Base-by-base conservation (phyloP, 2,888 invertebrate genomes). In the Neocrepidodera transversa region DNA sequence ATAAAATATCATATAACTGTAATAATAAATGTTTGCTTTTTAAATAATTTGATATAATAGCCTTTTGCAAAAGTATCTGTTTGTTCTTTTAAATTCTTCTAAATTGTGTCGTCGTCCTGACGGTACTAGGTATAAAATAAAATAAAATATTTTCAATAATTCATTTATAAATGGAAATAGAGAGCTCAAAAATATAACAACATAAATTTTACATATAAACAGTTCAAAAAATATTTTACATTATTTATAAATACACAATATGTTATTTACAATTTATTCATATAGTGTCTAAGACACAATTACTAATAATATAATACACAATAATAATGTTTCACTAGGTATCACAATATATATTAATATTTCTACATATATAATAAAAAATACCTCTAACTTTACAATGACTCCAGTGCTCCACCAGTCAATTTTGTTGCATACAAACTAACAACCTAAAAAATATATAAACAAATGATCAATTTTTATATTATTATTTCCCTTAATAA, bases 371-470 rank as follows among this genome's bases (percentile, higher is more conserved):
- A 23, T 7, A 50, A 50, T 11, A 32, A 50, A 1, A 36, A 49
- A 49, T 26, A 26, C 20, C 23, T 23, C 45, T 18, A 17, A 32
- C 20, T 36, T 48, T 58, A 63, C 30, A 63, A 57, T 3, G 65
- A 62, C 30, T 89, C 88, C 75, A 86, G 79, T 62, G 84, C 85
- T 66, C 87, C 85, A 62, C 92, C 92, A 73, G 92, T 88, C 70
- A 93, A 83, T 81, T 92, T 92, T 66, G 91, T 89, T 63, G 92
- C 92, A 77, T 93, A 93, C 77, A 91, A 85, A 78, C 89, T 89
- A 69, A 93, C 84, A 74, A 92, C 87, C 91, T 91, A 82, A 48
- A 84, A 63, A 64, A 67, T 35, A 14, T 35, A 26, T 8, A 55
- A 52, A 23, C 23, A 3, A 23, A 23, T 23, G 3, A 23, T 23